Base-by-base conservation (phyloP, 1,140 invertebrate genomes). In the Cataglyphis hispanica region DNA sequence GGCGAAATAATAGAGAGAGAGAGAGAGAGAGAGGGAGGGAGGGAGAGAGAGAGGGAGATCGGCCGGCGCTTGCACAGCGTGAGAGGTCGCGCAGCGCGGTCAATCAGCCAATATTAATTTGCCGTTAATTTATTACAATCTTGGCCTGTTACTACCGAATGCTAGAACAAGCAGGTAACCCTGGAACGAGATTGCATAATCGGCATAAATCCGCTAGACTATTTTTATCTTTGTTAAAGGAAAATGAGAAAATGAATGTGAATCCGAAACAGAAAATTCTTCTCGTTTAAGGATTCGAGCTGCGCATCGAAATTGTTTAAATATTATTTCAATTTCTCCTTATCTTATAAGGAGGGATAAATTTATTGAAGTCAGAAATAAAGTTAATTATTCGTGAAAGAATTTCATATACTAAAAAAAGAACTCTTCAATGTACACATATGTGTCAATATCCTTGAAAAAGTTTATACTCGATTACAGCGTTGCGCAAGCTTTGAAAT, bases 41-140 rank as follows among this genome's bases (percentile, higher is more conserved):
- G 43, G 11, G 43, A 46, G 43, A 43, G 46, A 16, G 46, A 50
- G 46, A 19, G 46, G 3, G 66, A 66, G 37, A 64, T 63, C 56
- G 27, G 16, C 43, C 25, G 80, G 40, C 70, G 40, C 61, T 89
- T 70, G 63, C 83, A 86, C 34, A 75, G 61, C 70, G 60, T 46
- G 31, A 87, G 76, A 93, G 92, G 91, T 92, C 93, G 87, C 46
- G 85, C 81, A 87, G 72, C 69, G 64, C 78, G 90, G 87, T 91
- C 92, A 93, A 93, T 92, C 90, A 87, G 88, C 81, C 90, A 91
- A 93, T 92, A 93, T 86, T 92, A 93, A 93, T 93, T 94, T 84
- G 75, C 87, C 87, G 81, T 91, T 93, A 93, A 93, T 93, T 93
- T 90, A 92, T 93, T 88, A 90, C 81, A 93, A 93, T 92, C 85